These are phyloP conservation scores for Dicyrtomina minuta DNA, from an alignment of 2,888 invertebrate species.

Conservation along the genomic window DNA sequence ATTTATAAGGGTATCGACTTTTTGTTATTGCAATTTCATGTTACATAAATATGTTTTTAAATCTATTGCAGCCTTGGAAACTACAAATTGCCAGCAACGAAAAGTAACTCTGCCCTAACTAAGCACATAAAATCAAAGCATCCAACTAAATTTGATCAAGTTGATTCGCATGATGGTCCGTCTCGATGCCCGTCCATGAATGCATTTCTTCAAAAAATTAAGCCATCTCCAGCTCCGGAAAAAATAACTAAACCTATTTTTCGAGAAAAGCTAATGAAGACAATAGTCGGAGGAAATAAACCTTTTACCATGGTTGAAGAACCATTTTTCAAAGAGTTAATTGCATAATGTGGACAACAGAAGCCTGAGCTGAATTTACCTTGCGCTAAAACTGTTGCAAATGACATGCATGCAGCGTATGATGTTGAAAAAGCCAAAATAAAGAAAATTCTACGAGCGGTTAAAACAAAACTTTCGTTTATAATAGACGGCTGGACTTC, in stretches of 20 bases:
- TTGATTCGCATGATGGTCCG: too few relatives aligned
- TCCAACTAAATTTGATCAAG: too few relatives aligned
- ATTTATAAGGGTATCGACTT: too few relatives aligned
- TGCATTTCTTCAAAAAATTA: too few relatives aligned
- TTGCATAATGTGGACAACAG: background rate
- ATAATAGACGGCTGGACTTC: background rate
- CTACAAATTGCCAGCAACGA: too few relatives aligned
- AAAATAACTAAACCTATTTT: background rate
- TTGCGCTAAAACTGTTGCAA: background rate
- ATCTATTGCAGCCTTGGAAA: too few relatives aligned
- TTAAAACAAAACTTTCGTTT: background rate
- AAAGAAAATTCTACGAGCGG: background rate
- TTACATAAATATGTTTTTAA: too few relatives aligned
- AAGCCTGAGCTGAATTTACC: background rate
- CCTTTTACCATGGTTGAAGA: slow-evolving; percentile 5
- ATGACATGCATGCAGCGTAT: background rate
- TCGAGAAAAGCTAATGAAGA: background rate
- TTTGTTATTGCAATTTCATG: too few relatives aligned
- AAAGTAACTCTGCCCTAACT: too few relatives aligned
- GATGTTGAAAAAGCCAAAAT: background rate
- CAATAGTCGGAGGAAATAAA: background rate
- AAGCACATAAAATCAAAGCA: too few relatives aligned
- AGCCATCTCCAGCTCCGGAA: background rate
- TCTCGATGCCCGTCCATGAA: too few relatives aligned
- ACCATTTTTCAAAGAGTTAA: background rate